Conservation (phyloP, 2,797 vertebrate species). For the Girardinus metallicus region DNA sequence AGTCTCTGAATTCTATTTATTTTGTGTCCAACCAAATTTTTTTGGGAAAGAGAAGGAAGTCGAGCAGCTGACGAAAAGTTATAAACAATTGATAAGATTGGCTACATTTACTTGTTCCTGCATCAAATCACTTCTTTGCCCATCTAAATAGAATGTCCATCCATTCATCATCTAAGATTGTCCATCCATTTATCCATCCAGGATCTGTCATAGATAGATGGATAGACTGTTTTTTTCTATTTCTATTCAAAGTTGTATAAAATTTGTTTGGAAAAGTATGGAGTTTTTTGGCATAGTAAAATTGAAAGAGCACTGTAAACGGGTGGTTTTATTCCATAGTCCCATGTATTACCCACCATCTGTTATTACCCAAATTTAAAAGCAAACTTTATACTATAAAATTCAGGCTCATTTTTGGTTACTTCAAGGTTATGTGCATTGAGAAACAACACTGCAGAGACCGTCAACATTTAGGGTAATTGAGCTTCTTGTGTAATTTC, state of each 20-base stretch:
- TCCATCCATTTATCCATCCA: neutral
- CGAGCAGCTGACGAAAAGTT: neutral
- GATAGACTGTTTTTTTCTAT: no score
- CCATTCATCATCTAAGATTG: no score
- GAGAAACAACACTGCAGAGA: neutral
- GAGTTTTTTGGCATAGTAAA: neutral
- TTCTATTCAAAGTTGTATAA: neutral
- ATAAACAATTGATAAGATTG: neutral
- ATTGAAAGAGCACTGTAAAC: neutral
- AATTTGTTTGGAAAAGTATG: neutral
- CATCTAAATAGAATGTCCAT: neutral
- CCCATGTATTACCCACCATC: neutral
- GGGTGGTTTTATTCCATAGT: neutral
- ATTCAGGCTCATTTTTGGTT: neutral
- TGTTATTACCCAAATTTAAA: neutral
- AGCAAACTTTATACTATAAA: neutral
- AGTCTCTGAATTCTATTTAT: no score
- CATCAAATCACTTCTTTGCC: neutral
- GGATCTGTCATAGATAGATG: no score
- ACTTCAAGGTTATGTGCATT: neutral
- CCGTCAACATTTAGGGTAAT: neutral
- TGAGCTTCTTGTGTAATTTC: slow-evolving; percentile 2
- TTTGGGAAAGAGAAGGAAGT: no score
- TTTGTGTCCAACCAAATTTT: no score
- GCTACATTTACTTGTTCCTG: neutral